Base-by-base conservation (phyloP, 1,140 invertebrate species). In the Ooceraea biroi region DNA sequence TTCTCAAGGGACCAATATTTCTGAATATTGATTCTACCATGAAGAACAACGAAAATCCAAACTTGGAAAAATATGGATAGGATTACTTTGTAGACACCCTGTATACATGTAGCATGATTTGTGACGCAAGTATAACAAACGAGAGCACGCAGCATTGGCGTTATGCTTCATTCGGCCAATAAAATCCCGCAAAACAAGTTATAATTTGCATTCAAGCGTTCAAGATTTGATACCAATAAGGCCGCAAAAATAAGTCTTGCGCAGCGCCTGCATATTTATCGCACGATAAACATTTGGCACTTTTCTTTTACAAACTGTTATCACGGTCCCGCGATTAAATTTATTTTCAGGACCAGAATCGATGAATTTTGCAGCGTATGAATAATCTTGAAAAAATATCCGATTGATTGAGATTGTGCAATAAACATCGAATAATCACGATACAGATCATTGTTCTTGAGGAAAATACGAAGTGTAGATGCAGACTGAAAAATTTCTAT, bases 201-300 rank as follows among this genome's bases (percentile, higher is more conserved):
- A n/a, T 85, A 86, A 86, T 86, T 86, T 83, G 65, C 78, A 58
- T 71, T 58, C n/a, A n/a, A n/a, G n/a, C 19, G 44, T 10, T 63
- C 19, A 52, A 65, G 61, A 85, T 71, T 46, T 71, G n/a, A 52
- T n/a, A 36, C 11, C 27, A 71, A 48, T 52, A 12, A 48, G 36
- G 22, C 22, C 0, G 14, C 3, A 78, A 19, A 36, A 57, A 68
- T 73, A 27, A 11, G 17, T 10, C 46, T 82, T 27, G 30, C n/a
- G 27, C 2, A 55, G 19, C 46, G 68, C 69, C 57, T 52, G 55
- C 25, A n/a, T 30, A 14, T 5, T 52, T 57, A 58, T 82, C 58
- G 0, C 0, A 0, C 12, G 46, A 85, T 58, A 86, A 80, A 11
- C 30, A 25, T 36, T 58, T 30, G 57, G 17, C 14, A 7, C 4